phyloP scores from a whole-genome alignment of 2,888 invertebrate genomes.

The Dorcus hopei region DNA sequence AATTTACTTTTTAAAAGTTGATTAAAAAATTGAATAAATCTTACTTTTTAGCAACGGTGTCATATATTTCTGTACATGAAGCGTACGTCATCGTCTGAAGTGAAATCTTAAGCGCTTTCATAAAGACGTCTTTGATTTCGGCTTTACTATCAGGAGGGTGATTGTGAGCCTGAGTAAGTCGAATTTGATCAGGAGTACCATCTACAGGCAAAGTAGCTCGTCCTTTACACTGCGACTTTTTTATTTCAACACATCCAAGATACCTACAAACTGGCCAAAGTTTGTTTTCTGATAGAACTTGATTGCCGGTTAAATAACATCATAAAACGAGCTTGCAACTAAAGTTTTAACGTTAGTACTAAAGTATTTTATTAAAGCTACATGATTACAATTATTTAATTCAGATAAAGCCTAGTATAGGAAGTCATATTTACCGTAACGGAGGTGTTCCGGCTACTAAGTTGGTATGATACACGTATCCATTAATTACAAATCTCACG shows the following conservation, averaged over 20 bases:
- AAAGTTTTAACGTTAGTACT: no score
- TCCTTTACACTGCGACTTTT: slow-evolving; percentile 38
- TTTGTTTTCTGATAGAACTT: background rate
- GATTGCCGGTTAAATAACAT: background rate
- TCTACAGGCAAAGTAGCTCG: slow-evolving; percentile 39
- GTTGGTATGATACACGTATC: slow-evolving; percentile 42
- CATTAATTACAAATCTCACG: slow-evolving; percentile 37
- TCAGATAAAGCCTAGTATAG: background rate
- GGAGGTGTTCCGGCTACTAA: slow-evolving; percentile 38
- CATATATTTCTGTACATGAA: background rate
- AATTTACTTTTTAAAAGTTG: background rate
- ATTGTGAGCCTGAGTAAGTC: slow-evolving; percentile 39
- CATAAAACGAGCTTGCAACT: background rate
- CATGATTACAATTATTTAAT: no score
- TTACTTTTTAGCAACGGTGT: slow-evolving; percentile 4
- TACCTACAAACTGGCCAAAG: slow-evolving; percentile 30
- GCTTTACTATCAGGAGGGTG: slow-evolving; percentile 40
- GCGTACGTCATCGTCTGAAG: slow-evolving; percentile 18
- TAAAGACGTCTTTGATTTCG: slow-evolving; percentile 36
- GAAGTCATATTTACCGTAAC: slow-evolving; percentile 36
- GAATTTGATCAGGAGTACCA: slow-evolving; percentile 31
- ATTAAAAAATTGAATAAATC: background rate
- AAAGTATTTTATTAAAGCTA: no score
- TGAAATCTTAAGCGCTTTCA: slow-evolving; percentile 35
- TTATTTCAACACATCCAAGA: slow-evolving; percentile 40